A percentile compares a stretch with the other conserved stretches of the same genome.
Conservation (phyloP, 2,797 vertebrate species). For the Lindbergichthys nudifrons region DNA sequence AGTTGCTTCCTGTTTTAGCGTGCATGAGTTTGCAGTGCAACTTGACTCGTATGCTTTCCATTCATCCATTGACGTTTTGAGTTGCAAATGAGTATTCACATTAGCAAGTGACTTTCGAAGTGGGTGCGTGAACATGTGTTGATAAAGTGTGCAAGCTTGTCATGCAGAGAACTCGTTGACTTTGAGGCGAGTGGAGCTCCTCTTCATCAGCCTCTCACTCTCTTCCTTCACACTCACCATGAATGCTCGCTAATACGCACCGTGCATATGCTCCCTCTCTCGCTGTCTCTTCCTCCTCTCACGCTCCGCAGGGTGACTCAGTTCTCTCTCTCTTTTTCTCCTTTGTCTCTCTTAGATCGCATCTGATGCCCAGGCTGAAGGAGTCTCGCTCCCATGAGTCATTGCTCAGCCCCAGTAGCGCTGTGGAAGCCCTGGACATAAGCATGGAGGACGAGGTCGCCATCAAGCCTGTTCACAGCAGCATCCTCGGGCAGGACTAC, state of each 20-base stretch:
- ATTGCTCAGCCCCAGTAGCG: conserved; percentile 97
- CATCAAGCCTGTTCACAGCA: conserved; percentile 98
- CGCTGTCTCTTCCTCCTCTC: conserved; percentile 36
- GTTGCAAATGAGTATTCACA: conserved; percentile 29
- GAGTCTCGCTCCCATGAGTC: conserved; percentile 99
- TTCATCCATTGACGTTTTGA: conserved; percentile 24
- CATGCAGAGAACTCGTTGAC: conserved; percentile 40
- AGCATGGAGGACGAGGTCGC: conserved; percentile 99
- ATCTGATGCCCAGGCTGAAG: conserved; percentile 99
- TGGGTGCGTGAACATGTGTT: conserved; percentile 32
- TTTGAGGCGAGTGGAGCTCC: conserved; percentile 55
- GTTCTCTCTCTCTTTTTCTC: conserved; percentile 19
- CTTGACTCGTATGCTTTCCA: conserved; percentile 25
- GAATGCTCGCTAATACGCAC: conserved; percentile 37
- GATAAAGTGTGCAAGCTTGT: conserved; percentile 14
- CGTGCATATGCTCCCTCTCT: conserved; percentile 65
- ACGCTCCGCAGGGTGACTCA: conserved; percentile 61
- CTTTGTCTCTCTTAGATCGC: conserved; percentile 87
- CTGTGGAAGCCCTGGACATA: conserved; percentile 98
- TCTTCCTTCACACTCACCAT: conserved; percentile 53
- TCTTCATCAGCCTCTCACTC: conserved; percentile 56
- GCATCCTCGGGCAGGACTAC: conserved; percentile 98
- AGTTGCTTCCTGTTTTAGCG: conserved; percentile 17
- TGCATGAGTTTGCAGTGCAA: conserved; percentile 16
- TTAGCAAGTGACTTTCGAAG: conserved; percentile 23